A percentile compares a stretch with the other conserved stretches of the same genome.
These are phyloP conservation scores for Hypsopygia costalis DNA, from an alignment of 2,888 invertebrate species.

Conservation along the genomic window DNA sequence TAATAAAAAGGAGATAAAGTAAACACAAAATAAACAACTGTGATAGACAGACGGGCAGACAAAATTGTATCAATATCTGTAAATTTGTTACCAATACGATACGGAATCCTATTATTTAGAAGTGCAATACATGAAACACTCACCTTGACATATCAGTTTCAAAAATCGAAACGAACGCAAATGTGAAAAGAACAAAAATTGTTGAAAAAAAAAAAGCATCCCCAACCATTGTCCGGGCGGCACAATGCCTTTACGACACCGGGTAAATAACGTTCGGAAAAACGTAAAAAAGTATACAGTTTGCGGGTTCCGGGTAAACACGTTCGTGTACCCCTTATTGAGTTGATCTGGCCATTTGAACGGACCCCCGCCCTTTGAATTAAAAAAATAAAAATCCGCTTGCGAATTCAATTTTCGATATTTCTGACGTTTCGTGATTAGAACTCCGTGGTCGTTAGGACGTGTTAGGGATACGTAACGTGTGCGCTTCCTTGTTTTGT, in stretches of 20 bases:
- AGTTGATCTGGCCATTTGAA: slow-evolving; percentile 78
- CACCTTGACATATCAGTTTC: slow-evolving; percentile 35
- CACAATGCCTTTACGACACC: slow-evolving; percentile 78
- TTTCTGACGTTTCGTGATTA: slow-evolving; percentile 79
- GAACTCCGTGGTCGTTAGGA: slow-evolving; percentile 76
- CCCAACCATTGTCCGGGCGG: slow-evolving; percentile 61
- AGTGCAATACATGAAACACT: slow-evolving; percentile 23
- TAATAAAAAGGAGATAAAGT: no score
- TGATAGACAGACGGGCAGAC: no score
- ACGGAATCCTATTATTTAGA: no score
- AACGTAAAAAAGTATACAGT: slow-evolving; percentile 70
- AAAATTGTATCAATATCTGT: no score
- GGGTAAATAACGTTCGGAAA: slow-evolving; percentile 74
- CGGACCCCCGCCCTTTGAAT: slow-evolving; percentile 65
- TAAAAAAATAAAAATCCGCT: slow-evolving; percentile 54
- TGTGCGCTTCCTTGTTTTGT: slow-evolving; percentile 29
- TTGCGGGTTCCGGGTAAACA: slow-evolving; percentile 78
- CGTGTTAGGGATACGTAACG: slow-evolving; percentile 35
- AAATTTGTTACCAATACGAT: no score
- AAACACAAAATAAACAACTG: no score
- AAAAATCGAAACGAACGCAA: slow-evolving; percentile 48
- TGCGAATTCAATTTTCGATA: slow-evolving; percentile 76
- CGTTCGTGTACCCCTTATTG: slow-evolving; percentile 71
- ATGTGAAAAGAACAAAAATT: slow-evolving; percentile 35
- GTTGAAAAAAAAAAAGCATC: slow-evolving; percentile 41